Evolutionary conservation across 2,888 invertebrate species (phyloP).

Genomic region (Dimorphilus gyrociliatus): DNA sequence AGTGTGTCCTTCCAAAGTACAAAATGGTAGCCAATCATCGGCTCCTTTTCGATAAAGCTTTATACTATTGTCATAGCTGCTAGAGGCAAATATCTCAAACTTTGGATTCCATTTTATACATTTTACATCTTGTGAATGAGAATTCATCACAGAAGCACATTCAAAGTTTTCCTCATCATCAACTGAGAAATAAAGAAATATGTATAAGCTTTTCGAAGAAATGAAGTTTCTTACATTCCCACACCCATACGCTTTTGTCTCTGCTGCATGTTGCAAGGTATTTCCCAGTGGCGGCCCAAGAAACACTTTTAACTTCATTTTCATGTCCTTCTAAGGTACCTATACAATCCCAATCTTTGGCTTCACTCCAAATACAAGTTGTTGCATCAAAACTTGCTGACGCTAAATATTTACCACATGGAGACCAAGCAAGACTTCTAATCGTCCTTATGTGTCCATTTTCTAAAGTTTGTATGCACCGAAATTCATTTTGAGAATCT

Average conservation of each 20-base stretch:
- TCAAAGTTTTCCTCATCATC: constrained; percentile 86
- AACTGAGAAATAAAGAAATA: no score
- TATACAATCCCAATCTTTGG: constrained; percentile 34
- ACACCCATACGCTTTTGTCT: constrained; percentile 97
- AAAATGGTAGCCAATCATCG: constrained; percentile 41
- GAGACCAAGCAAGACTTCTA: constrained; percentile 81
- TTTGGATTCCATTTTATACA: constrained; percentile 84
- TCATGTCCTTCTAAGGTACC: constrained; percentile 97
- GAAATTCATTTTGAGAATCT: no score
- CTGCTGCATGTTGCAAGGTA: constrained; percentile 84
- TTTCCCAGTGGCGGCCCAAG: constrained; percentile 75
- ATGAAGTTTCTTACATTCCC: constrained; percentile 67
- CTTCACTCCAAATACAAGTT: constrained; percentile 64
- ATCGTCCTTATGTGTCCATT: constrained; percentile 86
- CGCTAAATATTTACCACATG: constrained; percentile 78
- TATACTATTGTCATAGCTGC: constrained; percentile 87
- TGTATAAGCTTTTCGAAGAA: background rate
- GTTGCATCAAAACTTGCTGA: constrained; percentile 94
- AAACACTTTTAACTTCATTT: constrained; percentile 90
- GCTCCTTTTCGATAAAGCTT: constrained; percentile 77
- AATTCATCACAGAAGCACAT: constrained; percentile 81
- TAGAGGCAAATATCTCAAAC: constrained; percentile 68
- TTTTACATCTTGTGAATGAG: constrained; percentile 69
- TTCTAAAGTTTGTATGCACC: no score
- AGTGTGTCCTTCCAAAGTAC: constrained; percentile 49